phyloP scores from a whole-genome alignment of 2,797 vertebrate genomes.

The Chromobotia macracanthus region DNA sequence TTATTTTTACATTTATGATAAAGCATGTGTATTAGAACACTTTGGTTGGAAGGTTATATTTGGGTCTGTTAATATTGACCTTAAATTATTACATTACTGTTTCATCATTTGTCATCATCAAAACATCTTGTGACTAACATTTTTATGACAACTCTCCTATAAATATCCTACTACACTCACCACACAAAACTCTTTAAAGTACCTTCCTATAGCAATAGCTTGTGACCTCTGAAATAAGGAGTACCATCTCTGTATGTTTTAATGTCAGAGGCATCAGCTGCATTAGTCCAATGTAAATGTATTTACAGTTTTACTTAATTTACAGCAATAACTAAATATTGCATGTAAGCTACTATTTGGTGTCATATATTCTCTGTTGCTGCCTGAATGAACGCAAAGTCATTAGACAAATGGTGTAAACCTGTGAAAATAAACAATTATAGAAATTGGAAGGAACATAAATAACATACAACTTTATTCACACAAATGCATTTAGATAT shows the following conservation, averaged over 20 bases:
- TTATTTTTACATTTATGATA: neutral
- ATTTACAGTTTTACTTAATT: neutral
- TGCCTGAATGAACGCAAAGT: neutral
- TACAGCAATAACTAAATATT: neutral
- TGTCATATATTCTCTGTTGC: neutral
- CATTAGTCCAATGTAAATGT: too few species aligned
- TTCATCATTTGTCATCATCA: neutral
- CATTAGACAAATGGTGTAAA: conserved; percentile 9
- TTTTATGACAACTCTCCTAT: neutral
- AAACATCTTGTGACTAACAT: too few species aligned
- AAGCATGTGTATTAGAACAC: neutral
- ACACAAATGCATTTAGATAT: neutral
- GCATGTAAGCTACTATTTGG: neutral
- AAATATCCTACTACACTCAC: neutral
- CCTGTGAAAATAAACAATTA: conserved; percentile 3
- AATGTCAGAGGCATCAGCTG: too few species aligned
- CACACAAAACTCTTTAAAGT: neutral
- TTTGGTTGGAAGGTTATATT: neutral
- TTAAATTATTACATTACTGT: neutral
- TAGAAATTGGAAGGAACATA: conserved; percentile 1
- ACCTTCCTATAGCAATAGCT: too few species aligned
- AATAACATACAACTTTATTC: conserved; percentile 23
- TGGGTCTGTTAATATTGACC: neutral
- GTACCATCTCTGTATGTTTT: too few species aligned
- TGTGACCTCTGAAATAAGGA: too few species aligned